Base-by-base conservation (phyloP, 1,140 invertebrate species). In the Drosophila asahinai region DNA sequence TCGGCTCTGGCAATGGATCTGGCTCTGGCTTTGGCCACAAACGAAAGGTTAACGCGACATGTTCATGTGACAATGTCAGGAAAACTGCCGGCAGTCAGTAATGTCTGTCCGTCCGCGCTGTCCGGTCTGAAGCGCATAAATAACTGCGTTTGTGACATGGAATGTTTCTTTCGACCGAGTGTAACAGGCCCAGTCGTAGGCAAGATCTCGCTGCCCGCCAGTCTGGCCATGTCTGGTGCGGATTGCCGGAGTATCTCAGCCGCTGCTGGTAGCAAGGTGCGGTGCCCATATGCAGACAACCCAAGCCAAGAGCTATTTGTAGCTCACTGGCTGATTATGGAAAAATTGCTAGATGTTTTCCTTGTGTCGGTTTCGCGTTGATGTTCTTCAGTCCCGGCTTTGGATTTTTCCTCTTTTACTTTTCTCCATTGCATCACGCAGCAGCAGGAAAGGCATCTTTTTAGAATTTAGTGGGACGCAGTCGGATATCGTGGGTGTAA, bases 101-200 rank as follows among this genome's bases (percentile, higher is more conserved):
- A 55, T n/a, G 60, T 60, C 42, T 12, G 47, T 43, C 57, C 25
- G n/a, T 19, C 43, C 15, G 58, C 15, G 54, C 68, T 36, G 77
- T 66, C 67, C 67, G 25, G 67, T 38, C 77, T 81, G 73, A 81
- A 81, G 73, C 87, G 86, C 87, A 91, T 91, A 91, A 91, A 91
- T 91, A 91, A 91, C 86, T 91, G 86, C 86, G 83, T 87, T 83
- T 91, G 71, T 91, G 86, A 91, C 86, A 91, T 83, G 86, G 82
- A 90, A 90, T 89, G 84, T 76, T 67, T 75, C 63, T 70, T 80
- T 52, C 42, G 58, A 52, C 70, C 81, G 61, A 78, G 80, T 79
- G 70, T 66, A 65, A 74, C 47, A 74, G 61, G 74, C 74, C 80
- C 63, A 83, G 80, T 79, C 75, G 47, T 68, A 64, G 80, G 78